Conservation (phyloP, 2,888 invertebrate genomes). For the Plagodis pulveraria region DNA sequence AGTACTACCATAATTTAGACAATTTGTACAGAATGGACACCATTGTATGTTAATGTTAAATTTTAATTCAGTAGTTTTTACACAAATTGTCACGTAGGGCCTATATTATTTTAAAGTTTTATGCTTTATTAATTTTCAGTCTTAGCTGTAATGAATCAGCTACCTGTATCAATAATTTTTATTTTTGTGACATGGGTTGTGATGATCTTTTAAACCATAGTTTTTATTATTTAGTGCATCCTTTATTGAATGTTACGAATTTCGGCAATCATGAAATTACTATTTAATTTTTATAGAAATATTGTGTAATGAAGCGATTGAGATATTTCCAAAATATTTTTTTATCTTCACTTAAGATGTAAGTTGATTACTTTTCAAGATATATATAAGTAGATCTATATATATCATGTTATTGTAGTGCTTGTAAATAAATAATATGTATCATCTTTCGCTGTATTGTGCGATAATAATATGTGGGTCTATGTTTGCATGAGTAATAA, state of each 20-base stretch:
- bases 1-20: too few species aligned
- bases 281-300: neutral
- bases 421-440: slow-evolving; percentile 7
- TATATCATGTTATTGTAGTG: slow-evolving; percentile 11
- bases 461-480: slow-evolving; percentile 11
- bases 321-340: slow-evolving; percentile 23
- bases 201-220: too few species aligned
- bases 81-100: slow-evolving; percentile 18
- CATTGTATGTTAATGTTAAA: too few species aligned
- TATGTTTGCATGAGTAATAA: slow-evolving; percentile 9
- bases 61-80: neutral
- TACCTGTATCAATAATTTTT: too few species aligned
- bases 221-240: too few species aligned
- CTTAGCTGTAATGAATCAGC: too few species aligned
- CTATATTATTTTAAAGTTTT: slow-evolving; percentile 4
- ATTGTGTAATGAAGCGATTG: slow-evolving; percentile 22
- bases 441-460: slow-evolving; percentile 19
- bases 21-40: too few species aligned
- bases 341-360: slow-evolving; percentile 1
- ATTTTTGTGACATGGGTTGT: too few species aligned
- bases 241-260: too few species aligned
- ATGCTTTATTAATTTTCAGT: too few species aligned
- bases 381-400: slow-evolving; percentile 5
- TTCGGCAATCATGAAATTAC: too few species aligned
- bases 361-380: slow-evolving; percentile 5